Evolutionary conservation across 2,888 invertebrate genomes (phyloP).

Genomic region (Orchesella flavescens): DNA sequence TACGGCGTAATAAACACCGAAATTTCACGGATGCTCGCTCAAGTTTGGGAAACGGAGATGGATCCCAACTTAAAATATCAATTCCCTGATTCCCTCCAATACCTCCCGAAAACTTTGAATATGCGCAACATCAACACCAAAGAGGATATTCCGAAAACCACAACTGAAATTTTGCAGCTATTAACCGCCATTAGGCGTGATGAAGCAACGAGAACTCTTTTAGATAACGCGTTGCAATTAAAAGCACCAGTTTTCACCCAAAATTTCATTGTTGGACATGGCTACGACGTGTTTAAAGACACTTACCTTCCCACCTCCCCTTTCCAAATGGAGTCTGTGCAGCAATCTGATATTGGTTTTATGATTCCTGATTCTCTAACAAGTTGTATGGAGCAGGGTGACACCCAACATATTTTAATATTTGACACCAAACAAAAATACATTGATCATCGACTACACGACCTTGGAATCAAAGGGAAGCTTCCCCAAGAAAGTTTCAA

Average conservation of each 20-base stretch:
- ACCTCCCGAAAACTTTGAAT: conserved; percentile 40
- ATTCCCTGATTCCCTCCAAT: conserved; percentile 39
- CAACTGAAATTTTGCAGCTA: conserved; percentile 22
- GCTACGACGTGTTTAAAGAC: conserved; percentile 61
- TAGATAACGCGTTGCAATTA: conserved; percentile 42
- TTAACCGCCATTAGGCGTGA: conserved; percentile 31
- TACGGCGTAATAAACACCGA: conserved; percentile 28
- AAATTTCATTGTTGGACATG: conserved; percentile 37
- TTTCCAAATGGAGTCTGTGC: conserved; percentile 38
- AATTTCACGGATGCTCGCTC: conserved; percentile 25
- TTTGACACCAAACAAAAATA: conserved; percentile 15
- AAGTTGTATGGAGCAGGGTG: neutral
- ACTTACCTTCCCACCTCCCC: conserved; percentile 15
- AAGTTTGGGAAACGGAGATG: conserved; percentile 12
- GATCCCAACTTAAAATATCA: neutral
- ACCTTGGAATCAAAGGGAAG: conserved; percentile 18
- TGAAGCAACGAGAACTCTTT: conserved; percentile 26
- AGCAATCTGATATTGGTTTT: conserved; percentile 58
- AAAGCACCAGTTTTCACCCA: conserved; percentile 29
- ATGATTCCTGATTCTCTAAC: conserved; percentile 34
- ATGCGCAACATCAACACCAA: conserved; percentile 28
- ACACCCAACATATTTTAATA: conserved; percentile 8
- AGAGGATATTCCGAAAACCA: conserved; percentile 50
- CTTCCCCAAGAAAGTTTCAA: neutral
- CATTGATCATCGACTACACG: neutral